phyloP scores from a whole-genome alignment of 2,113 vertebrate genomes.

The human (Homo sapiens) region DNA sequence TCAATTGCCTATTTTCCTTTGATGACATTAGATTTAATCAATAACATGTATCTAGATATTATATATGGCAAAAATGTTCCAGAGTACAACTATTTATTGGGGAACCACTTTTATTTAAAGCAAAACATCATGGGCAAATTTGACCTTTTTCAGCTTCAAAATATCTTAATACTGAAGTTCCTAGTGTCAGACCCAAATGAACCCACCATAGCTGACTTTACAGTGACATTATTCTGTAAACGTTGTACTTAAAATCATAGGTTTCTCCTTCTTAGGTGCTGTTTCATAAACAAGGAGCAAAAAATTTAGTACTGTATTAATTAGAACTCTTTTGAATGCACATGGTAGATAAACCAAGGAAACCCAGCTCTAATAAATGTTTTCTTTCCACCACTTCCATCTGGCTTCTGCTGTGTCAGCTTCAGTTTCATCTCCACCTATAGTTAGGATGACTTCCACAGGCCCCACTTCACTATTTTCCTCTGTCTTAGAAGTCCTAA shows the following conservation, averaged over 20 bases:
- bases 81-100: neutral
- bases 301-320: neutral
- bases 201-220: neutral
- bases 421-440: neutral
- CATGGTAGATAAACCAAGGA: neutral
- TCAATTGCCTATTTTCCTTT: neutral
- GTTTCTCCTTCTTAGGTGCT: neutral
- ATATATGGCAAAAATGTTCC: neutral
- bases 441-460: neutral
- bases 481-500: neutral
- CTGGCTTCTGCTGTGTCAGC: neutral
- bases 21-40: neutral
- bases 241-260: neutral
- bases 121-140: slow-evolving; percentile 1
- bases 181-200: neutral
- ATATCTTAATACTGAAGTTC: slow-evolving; percentile 6
- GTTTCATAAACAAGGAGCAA: neutral
- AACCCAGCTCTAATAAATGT: neutral
- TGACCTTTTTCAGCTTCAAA: neutral
- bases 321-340: neutral
- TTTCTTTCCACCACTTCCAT: neutral
- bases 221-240: neutral
- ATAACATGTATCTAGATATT: neutral
- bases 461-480: neutral
- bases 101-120: neutral